These are phyloP conservation scores for Diuraphis noxia DNA, from an alignment of 1,140 invertebrate genomes.

Conservation along the genomic window DNA sequence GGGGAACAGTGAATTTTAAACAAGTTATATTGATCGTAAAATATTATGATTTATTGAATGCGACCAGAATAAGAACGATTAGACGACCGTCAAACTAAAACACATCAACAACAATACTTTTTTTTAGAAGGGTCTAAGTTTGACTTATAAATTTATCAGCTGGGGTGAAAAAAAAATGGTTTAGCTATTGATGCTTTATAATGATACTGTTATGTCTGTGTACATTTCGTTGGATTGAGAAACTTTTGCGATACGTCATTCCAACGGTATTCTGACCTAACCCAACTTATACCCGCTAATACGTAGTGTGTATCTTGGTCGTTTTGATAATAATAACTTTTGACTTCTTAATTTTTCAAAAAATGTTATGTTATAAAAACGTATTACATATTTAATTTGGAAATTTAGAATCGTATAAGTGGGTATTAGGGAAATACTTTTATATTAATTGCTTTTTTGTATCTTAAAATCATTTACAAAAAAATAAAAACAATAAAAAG, in stretches of 20 bases:
- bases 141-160: background rate
- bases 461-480: background rate
- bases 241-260: background rate
- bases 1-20: slow-evolving; percentile 1
- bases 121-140: background rate
- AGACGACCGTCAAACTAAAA: background rate
- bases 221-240: background rate
- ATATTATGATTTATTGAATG: slow-evolving; percentile 3
- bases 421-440: background rate
- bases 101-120: background rate
- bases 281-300: background rate
- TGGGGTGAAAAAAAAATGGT: background rate
- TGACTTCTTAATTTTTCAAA: background rate
- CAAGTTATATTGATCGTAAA: slow-evolving; percentile 20
- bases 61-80: background rate
- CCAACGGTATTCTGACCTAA: background rate
- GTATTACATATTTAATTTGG: background rate
- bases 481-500: background rate
- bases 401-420: background rate
- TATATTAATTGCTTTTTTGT: background rate
- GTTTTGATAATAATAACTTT: background rate
- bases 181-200: background rate
- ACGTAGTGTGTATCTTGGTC: background rate
- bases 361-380: background rate
- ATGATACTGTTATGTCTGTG: background rate